Evolutionary conservation across 2,113 vertebrate species (phyloP).

Genomic region (Anoplopoma fimbria): DNA sequence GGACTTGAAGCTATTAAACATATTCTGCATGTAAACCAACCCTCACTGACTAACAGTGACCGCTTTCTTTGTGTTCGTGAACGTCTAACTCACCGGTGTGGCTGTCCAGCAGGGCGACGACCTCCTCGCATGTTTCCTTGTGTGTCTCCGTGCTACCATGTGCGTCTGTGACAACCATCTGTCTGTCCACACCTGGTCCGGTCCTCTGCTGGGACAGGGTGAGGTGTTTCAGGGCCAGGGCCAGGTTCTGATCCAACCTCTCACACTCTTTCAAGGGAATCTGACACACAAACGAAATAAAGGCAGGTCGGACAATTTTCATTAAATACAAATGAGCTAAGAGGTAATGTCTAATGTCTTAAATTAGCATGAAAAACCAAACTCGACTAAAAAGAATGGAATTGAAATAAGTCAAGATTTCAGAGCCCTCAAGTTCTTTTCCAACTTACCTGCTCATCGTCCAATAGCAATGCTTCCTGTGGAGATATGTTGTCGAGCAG

Average conservation of each 20-base stretch:
- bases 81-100: conserved; percentile 14
- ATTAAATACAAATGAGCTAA: too few species aligned
- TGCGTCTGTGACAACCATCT: neutral
- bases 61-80: too few species aligned
- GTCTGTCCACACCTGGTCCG: conserved; percentile 44
- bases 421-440: neutral
- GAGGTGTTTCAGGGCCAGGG: conserved; percentile 87
- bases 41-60: too few species aligned
- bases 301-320: neutral
- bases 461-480: conserved; percentile 87
- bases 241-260: conserved; percentile 86
- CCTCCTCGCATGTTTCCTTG: neutral
- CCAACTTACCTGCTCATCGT: conserved; percentile 63
- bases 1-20: too few species aligned
- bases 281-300: conserved; percentile 62
- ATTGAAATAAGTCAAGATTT: neutral
- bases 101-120: neutral
- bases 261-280: conserved; percentile 84
- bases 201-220: conserved; percentile 84
- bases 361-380: neutral
- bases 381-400: too few species aligned
- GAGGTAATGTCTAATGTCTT: too few species aligned
- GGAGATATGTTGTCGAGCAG: conserved; percentile 84
- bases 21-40: too few species aligned
- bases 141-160: neutral